A percentile compares a stretch with the other conserved stretches of the same genome.
These are phyloP conservation scores for Heterohyrax brucei DNA, from an alignment of 2,797 vertebrate species.

Conservation along the genomic window DNA sequence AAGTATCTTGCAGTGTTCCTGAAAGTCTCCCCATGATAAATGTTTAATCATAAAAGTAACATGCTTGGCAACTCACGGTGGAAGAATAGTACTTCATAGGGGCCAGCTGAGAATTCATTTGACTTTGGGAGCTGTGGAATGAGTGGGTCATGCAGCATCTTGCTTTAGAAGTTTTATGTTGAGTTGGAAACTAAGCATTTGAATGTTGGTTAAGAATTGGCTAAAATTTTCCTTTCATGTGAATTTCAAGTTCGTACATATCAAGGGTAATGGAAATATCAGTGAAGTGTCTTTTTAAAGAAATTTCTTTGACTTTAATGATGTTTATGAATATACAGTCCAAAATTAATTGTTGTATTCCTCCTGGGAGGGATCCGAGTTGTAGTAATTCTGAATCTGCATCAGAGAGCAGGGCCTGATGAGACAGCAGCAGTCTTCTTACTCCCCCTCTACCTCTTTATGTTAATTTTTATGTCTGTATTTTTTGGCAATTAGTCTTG, in stretches of 20 bases:
- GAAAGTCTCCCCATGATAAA: conserved; percentile 29
- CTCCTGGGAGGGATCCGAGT: not conserved
- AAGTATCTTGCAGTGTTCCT: conserved; percentile 4
- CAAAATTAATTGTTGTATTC: not conserved
- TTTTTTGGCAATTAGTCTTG: conserved; percentile 36
- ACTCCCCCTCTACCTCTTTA: not conserved
- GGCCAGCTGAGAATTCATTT: not conserved
- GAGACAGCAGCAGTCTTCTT: not conserved
- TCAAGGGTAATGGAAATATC: not conserved
- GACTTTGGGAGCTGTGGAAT: conserved; percentile 6
- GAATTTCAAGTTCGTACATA: not conserved
- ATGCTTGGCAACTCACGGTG: not conserved
- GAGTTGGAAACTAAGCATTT: conserved; percentile 14
- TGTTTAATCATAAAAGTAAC: conserved; percentile 7
- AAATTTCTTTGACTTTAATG: not conserved
- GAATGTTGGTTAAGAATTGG: conserved; percentile 40
- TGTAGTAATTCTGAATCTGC: not conserved
- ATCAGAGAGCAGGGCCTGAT: not conserved
- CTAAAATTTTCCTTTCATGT: conserved; percentile 61
- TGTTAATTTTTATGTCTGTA: not conserved
- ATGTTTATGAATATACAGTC: not conserved
- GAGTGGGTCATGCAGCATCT: not conserved
- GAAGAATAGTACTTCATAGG: not conserved
- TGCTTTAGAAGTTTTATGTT: conserved; percentile 50
- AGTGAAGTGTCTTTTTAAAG: conserved; percentile 8